phyloP scores from a whole-genome alignment of 2,113 vertebrate species.

The Xiphorhynchus elegans region DNA sequence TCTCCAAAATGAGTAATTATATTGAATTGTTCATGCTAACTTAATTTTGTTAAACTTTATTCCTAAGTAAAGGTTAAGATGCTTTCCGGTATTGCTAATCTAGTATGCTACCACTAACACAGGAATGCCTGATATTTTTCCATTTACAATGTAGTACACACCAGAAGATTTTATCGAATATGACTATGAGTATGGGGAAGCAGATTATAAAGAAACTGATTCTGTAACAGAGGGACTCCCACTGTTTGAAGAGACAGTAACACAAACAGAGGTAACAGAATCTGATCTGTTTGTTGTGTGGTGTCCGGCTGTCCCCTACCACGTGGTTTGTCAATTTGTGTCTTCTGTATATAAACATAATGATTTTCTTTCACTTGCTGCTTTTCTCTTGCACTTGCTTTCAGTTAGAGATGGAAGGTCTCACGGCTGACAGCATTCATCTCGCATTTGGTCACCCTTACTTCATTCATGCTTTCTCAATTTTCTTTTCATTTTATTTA shows the following conservation, averaged over 20 bases:
- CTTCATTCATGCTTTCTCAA: conserved; percentile 55
- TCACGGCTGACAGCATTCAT: not conserved
- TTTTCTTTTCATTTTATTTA: conserved; percentile 73
- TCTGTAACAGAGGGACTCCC: conserved; percentile 79
- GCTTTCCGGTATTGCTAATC: conserved; percentile 52
- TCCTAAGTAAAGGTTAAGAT: conserved; percentile 60
- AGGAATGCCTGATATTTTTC: conserved; percentile 75
- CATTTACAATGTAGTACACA: conserved; percentile 85
- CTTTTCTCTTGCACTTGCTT: conserved; percentile 30
- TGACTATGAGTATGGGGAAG: conserved; percentile 96
- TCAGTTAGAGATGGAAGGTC: conserved; percentile 45
- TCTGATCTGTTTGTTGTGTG: conserved; percentile 67
- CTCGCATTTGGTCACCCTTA: conserved; percentile 48
- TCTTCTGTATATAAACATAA: conserved; percentile 5
- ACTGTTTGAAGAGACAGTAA: conserved; percentile 84
- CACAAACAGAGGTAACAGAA: conserved; percentile 91
- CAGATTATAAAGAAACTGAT: conserved; percentile 84
- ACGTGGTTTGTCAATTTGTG: conserved; percentile 61
- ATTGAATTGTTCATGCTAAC: not conserved
- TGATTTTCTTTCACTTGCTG: not conserved
- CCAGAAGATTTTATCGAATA: conserved; percentile 90
- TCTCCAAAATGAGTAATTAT: not conserved
- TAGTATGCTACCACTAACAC: conserved; percentile 69
- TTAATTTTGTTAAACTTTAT: conserved; percentile 60
- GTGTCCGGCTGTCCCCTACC: conserved; percentile 65